Percentiles rank a stretch among this genome's conserved stretches.
Conservation (phyloP, 2,113 vertebrate species). For the Cairina moschata region DNA sequence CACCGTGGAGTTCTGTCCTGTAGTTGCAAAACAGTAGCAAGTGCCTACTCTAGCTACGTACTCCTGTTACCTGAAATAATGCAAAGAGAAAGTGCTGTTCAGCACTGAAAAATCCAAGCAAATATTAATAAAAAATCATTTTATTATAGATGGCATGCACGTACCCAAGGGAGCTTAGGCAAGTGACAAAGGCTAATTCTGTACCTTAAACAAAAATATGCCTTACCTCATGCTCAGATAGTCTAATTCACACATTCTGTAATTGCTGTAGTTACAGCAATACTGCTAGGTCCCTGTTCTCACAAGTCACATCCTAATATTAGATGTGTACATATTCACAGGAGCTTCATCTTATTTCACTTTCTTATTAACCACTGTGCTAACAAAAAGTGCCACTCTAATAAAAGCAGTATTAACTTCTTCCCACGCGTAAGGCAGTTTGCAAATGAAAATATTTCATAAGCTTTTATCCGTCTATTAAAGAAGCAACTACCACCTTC, state of each 20-base stretch:
- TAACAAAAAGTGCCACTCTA: background rate
- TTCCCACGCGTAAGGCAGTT: background rate
- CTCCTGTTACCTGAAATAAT: background rate
- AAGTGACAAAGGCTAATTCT: background rate
- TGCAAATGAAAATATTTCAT: constrained; percentile 17
- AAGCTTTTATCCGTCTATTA: background rate
- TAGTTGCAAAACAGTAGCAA: background rate
- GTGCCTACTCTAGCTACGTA: background rate
- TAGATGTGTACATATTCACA: background rate
- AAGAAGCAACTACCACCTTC: background rate
- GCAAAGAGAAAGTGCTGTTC: background rate
- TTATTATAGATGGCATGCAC: background rate
- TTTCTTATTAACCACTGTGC: background rate
- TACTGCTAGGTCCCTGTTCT: background rate
- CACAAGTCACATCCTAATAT: background rate
- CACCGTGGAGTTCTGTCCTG: background rate
- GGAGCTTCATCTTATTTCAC: background rate
- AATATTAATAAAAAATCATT: background rate
- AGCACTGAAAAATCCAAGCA: background rate
- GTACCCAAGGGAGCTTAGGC: background rate
- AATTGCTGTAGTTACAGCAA: background rate
- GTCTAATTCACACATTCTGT: background rate
- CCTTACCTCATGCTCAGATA: background rate
- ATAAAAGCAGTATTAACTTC: background rate
- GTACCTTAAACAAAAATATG: background rate